phyloP scores from a whole-genome alignment of 2,113 vertebrate species.

The Lophotis ruficrista region DNA sequence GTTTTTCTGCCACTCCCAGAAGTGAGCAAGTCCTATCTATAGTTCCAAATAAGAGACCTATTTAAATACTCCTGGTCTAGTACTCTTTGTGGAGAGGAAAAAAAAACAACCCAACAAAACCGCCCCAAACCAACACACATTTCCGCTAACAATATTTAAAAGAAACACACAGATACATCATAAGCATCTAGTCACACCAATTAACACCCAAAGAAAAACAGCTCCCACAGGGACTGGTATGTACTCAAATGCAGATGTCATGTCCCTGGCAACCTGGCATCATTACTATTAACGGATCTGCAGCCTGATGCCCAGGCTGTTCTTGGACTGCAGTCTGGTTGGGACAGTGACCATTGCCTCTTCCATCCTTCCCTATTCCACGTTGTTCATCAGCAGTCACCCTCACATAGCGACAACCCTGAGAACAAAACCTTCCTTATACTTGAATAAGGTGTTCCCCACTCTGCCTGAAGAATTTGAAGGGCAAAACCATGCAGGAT shows the following conservation, averaged over 20 bases:
- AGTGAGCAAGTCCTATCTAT: neutral
- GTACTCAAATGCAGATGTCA: fast-evolving
- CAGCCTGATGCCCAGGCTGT: neutral
- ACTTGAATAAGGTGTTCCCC: neutral
- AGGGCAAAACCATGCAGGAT: neutral
- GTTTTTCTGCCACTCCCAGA: neutral
- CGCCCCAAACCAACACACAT: neutral
- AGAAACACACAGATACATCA: neutral
- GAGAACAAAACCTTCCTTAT: neutral
- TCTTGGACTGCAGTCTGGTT: neutral
- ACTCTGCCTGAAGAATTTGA: neutral
- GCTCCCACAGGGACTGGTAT: neutral
- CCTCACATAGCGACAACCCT: neutral
- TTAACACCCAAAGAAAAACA: neutral
- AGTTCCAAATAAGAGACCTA: neutral
- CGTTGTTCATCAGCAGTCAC: neutral
- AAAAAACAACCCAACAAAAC: neutral
- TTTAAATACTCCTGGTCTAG: neutral
- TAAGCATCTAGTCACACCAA: neutral
- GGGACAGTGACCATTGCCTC: neutral
- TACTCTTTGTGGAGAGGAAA: neutral
- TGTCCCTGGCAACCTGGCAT: neutral
- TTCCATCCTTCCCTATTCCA: neutral
- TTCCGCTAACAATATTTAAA: neutral
- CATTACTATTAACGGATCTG: neutral